Evolutionary conservation across 64 coral and sea anemone genomes (phyloP).

Genomic region (Hydrozoanthus tunicans): DNA sequence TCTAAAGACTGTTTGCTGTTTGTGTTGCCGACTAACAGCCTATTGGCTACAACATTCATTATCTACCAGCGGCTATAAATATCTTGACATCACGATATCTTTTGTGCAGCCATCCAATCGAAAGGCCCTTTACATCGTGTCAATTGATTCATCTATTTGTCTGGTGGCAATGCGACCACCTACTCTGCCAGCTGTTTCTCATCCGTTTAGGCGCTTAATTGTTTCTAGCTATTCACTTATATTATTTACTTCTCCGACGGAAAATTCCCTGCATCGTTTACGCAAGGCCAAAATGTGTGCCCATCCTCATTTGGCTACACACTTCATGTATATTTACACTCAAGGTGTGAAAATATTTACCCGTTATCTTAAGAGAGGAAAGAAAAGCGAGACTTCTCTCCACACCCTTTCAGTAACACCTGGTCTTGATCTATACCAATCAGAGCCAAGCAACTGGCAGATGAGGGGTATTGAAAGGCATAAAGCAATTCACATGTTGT

Average conservation of each 20-base stretch:
- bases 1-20: conserved; percentile 99
- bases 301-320: conserved; percentile 51
- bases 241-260: conserved; percentile 91
- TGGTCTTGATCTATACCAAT: conserved; percentile 89
- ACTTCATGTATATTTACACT: conserved; percentile 69
- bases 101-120: conserved; percentile 92
- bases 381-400: conserved; percentile 81
- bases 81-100: conserved; percentile 99
- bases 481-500: conserved; percentile 96
- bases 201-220: conserved; percentile 98
- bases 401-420: conserved; percentile 96
- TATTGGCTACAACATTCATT: conserved; percentile 96
- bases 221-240: conserved; percentile 91
- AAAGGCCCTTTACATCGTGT: conserved; percentile 89
- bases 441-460: conserved; percentile 82
- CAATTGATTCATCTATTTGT: conserved; percentile 99
- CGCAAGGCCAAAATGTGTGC: conserved; percentile 34
- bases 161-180: conserved; percentile 99
- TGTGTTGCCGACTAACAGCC: conserved; percentile 85
- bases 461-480: conserved; percentile 94
- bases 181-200: conserved; percentile 92
- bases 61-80: conserved; percentile 99
- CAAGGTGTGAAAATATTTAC: conserved; percentile 89
- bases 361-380: conserved; percentile 91
- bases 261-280: conserved; percentile 74